Percentiles rank a stretch among this genome's conserved stretches.
These are phyloP conservation scores for Chaenogobius annularis DNA, from an alignment of 2,113 vertebrate species.

Conservation along the genomic window DNA sequence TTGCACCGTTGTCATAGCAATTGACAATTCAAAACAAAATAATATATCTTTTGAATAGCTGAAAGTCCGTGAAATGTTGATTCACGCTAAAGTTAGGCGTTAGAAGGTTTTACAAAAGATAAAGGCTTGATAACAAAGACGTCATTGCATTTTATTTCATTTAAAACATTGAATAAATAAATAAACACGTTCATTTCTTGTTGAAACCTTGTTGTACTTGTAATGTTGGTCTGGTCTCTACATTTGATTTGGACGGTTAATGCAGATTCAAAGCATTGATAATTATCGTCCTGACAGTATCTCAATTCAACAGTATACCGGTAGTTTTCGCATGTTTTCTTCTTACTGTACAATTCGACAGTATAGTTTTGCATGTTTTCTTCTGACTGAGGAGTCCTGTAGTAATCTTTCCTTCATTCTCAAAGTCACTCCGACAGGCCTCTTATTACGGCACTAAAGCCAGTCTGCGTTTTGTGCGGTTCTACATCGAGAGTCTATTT, in stretches of 20 bases:
- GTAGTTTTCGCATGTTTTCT: too few relatives aligned
- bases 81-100: too few relatives aligned
- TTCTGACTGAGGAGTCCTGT: background rate
- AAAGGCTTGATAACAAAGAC: too few relatives aligned
- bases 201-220: too few relatives aligned
- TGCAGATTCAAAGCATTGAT: background rate
- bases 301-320: background rate
- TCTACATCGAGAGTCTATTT: constrained; percentile 72
- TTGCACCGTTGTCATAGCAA: background rate
- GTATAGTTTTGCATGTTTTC: background rate
- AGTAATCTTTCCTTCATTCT: constrained; percentile 1
- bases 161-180: too few relatives aligned
- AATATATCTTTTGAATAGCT: background rate
- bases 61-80: too few relatives aligned
- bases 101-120: too few relatives aligned
- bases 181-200: too few relatives aligned
- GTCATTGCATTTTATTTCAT: too few relatives aligned
- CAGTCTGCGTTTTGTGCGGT: constrained; percentile 73
- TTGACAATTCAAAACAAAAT: background rate
- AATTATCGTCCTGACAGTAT: background rate
- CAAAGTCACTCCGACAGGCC: constrained; percentile 32
- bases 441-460: constrained; percentile 71
- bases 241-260: background rate
- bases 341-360: too few relatives aligned
- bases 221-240: background rate